These are phyloP conservation scores for Lithodes maja DNA, from an alignment of 2,888 invertebrate species.

Conservation along the genomic window DNA sequence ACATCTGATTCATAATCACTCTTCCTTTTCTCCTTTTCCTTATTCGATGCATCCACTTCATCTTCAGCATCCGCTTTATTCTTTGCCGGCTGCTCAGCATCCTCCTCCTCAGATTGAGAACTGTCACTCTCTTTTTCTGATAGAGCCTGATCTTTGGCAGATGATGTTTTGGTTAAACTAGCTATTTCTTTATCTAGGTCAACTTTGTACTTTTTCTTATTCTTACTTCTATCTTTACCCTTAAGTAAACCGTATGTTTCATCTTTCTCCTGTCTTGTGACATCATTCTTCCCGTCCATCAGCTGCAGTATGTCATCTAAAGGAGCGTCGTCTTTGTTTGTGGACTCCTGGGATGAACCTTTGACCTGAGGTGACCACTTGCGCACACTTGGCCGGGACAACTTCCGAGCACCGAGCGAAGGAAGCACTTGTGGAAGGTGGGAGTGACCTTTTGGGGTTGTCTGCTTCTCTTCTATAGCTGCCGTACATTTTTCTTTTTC, in stretches of 20 bases:
- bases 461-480: background rate
- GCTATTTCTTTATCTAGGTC: slow-evolving; percentile 61
- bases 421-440: slow-evolving; percentile 58
- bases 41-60: background rate
- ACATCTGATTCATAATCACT: background rate
- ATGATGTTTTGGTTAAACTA: slow-evolving; percentile 38
- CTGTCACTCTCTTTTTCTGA: background rate
- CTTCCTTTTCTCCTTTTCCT: background rate
- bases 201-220: slow-evolving; percentile 54
- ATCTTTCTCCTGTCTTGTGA: background rate
- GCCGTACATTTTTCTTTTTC: background rate
- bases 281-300: slow-evolving; percentile 40
- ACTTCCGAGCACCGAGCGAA: slow-evolving; percentile 40
- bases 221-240: background rate
- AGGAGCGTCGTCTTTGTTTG: slow-evolving; percentile 21
- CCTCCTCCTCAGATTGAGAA: background rate
- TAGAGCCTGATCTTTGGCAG: background rate
- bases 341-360: background rate
- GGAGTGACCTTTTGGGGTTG: slow-evolving; percentile 43
- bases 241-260: background rate
- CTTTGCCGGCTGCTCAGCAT: background rate
- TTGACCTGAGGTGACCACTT: slow-evolving; percentile 49
- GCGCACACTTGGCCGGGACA: slow-evolving; percentile 59
- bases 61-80: background rate
- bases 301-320: slow-evolving; percentile 49